phyloP scores from a whole-genome alignment of 92 coral and sea anemone species.

The Bergia sp. region DNA sequence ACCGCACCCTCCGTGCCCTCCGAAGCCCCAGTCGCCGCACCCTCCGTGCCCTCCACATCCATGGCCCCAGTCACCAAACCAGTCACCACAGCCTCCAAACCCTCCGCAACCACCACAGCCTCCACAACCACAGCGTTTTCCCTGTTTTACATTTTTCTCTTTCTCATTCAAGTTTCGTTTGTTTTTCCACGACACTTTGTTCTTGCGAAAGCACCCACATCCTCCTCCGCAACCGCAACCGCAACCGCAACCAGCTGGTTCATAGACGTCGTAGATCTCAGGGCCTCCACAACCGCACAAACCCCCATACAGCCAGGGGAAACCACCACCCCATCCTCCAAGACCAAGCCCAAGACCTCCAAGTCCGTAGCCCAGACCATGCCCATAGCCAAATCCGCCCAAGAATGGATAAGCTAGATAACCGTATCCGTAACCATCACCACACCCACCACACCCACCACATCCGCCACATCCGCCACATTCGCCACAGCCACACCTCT shows the following conservation, averaged over 20 bases:
- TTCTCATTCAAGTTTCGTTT: conserved; percentile 35
- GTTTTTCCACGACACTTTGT: conserved; percentile 39
- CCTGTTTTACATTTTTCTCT: conserved; percentile 6
- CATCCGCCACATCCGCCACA: conserved; percentile 21
- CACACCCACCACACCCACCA: conserved; percentile 53
- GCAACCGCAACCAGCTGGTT: conserved; percentile 53
- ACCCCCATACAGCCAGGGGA: conserved; percentile 46
- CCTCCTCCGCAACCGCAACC: conserved; percentile 63
- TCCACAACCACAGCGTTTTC: conserved; percentile 30
- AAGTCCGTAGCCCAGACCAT: conserved; percentile 66
- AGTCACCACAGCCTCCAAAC: not conserved
- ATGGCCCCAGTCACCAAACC: not conserved
- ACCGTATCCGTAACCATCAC: conserved; percentile 24
- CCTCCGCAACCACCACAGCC: conserved; percentile 15
- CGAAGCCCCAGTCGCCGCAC: conserved; percentile 39
- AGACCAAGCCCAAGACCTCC: conserved; percentile 50
- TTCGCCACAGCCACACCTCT: conserved; percentile 39
- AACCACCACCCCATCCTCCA: conserved; percentile 45
- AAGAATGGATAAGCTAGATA: conserved; percentile 48
- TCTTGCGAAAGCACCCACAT: conserved; percentile 52
- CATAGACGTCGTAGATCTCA: conserved; percentile 49
- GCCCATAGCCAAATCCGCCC: conserved; percentile 69
- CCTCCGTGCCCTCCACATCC: conserved; percentile 48
- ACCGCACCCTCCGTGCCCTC: conserved; percentile 43
- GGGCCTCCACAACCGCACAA: conserved; percentile 55